Evolutionary conservation across 2,113 vertebrate species (phyloP).

Genomic region (Herpetotheres cachinnans): DNA sequence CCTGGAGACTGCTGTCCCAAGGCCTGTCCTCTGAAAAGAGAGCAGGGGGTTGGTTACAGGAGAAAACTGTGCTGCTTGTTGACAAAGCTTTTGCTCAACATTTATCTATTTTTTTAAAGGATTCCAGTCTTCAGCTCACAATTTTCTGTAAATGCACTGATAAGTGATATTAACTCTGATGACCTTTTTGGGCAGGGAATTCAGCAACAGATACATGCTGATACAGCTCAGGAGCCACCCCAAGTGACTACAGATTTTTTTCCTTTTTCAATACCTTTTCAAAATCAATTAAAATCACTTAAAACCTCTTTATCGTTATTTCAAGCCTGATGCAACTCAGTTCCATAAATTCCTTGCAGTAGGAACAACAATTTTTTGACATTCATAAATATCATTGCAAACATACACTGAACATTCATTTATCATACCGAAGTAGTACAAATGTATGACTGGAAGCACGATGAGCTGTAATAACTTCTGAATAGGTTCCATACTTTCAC

Average conservation of each 20-base stretch:
- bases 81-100: neutral
- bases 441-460: constrained; percentile 42
- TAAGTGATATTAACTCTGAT: neutral
- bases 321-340: neutral
- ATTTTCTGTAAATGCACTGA: neutral
- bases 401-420: constrained; percentile 37
- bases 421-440: constrained; percentile 40
- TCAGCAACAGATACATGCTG: neutral
- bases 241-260: neutral
- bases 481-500: constrained; percentile 59
- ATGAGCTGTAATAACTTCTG: constrained; percentile 57
- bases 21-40: neutral
- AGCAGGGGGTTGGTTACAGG: neutral
- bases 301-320: neutral
- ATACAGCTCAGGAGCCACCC: neutral
- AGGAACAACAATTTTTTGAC: constrained; percentile 19
- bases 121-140: neutral
- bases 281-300: constrained; percentile 28
- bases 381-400: constrained; percentile 40
- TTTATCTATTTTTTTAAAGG: neutral
- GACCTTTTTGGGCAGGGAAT: neutral
- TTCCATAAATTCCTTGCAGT: constrained; percentile 12
- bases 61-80: neutral
- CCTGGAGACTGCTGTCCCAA: accelerated
- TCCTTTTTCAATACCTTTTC: constrained; percentile 17